Evolutionary conservation across 2,113 vertebrate species (phyloP).

Genomic region (Nothoprocta perdicaria): DNA sequence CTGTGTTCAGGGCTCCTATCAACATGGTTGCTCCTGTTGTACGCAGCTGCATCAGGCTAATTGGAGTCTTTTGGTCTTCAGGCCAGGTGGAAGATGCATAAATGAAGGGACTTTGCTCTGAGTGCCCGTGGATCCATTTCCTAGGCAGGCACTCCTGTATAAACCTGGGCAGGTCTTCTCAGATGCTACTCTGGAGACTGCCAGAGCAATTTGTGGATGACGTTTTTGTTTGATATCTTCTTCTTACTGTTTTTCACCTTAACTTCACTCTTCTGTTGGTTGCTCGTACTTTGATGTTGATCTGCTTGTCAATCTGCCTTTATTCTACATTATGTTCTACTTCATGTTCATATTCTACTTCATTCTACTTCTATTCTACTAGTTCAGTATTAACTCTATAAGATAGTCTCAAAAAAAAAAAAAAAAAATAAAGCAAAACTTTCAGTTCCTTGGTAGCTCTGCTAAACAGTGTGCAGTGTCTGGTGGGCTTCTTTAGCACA

Average conservation of each 20-base stretch:
- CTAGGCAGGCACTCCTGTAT: rapidly evolving
- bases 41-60: background rate
- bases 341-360: too few relatives aligned
- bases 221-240: background rate
- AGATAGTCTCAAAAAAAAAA: background rate
- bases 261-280: background rate
- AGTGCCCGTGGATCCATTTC: background rate
- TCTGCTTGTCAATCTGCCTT: background rate
- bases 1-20: background rate
- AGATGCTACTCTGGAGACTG: background rate
- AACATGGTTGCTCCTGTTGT: background rate
- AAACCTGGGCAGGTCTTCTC: background rate
- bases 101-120: background rate
- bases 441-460: background rate
- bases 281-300: background rate
- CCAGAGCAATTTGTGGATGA: background rate
- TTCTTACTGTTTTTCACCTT: background rate
- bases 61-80: background rate
- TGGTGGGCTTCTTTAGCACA: background rate
- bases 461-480: background rate
- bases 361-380: background rate
- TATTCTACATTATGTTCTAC: background rate
- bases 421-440: background rate
- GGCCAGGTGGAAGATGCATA: background rate
- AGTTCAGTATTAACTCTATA: background rate